Base-by-base conservation (phyloP, 2,113 vertebrate genomes). In the Indicator maculatus region DNA sequence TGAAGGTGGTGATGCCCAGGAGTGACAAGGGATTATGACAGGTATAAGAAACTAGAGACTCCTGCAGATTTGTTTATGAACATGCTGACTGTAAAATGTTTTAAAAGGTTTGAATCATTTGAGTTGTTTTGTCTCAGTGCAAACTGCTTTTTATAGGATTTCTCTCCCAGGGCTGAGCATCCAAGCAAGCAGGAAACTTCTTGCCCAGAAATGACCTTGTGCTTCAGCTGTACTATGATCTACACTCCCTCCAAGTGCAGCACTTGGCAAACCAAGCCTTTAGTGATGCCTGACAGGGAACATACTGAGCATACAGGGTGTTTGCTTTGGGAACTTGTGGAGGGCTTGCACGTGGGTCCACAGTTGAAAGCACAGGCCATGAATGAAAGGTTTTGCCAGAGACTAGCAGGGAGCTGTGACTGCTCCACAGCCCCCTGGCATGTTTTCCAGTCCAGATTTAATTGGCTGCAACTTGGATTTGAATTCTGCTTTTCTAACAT, bases 221-320 rank as follows among this genome's bases (percentile, higher is more conserved):
- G 2, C 30, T 83, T 88, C 28, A 53, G 19, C 17, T 66, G 11
- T 2, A 0, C 52, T 63, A n/a, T 17, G 13, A 2, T 59, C 65
- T 6, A 3, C 2, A 1, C 16, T 45, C 3, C 20, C 41, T 87
- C 12, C 0, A 0, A 71, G 47, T 1, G 4, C 24, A 64, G 27
- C 27, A 9, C 26, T 71, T 60, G 15, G 41, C 64, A 74, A 36
- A 21, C 6, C 20, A 41, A 52, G 31, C 15, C 47, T 9, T 33
- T 31, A 27, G 8, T 41, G 88, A 55, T 52, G 30, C 8, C 59
- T 84, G 61, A 16, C 0, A 0, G 20, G 31, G 58, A 26, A 61
- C 65, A 38, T 0, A 1, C 14, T 13, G 14, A 2, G 16, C 0
- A 1, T 21, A 2, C 0, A 1, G 2, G 9, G 28, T 41, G 38